Base-by-base conservation (phyloP, 2,888 invertebrate species). In the Macropis europaea region DNA sequence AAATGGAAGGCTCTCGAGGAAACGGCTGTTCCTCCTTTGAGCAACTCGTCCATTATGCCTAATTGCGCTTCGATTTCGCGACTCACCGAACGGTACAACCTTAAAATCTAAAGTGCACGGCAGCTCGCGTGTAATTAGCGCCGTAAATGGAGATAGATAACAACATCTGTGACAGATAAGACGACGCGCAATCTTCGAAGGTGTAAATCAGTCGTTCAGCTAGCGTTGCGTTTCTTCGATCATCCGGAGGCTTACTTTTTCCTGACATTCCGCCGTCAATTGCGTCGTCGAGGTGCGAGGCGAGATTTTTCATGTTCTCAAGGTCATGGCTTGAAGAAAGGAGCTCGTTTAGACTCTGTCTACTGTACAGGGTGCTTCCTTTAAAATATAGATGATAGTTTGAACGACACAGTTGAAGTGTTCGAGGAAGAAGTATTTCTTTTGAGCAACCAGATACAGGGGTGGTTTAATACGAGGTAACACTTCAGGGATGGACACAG, bases 21-120 rank as follows among this genome's bases (percentile, higher is more conserved):
- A 56, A 28, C 1, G 15, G 9, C 32, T n/a, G n/a, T 42, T 32
- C 19, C 48, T 30, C 19, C 13, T 11, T 7, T 11, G 9, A 26
- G 5, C 32, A 11, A n/a, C n/a, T 15, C n/a, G 17, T 32, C 54
- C 54, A 56, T 57, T 50, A 57, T 24, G 40, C 30, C 32, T 56
- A 69, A 69, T 64, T 64, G 47, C 50, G 34, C 34, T 36, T 43
- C 66, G 50, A 66, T 61, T 61, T 52, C 30, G 40, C 59, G 59
- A 64, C 30, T 38, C 26, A 9, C 6, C 11, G 22, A 47, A 13
- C 19, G 59, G 38, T 48, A 47, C 26, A 48, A 40, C 59, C 34
- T 48, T 19, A 22, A 48, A 59, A 36, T n/a, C 47, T 47, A 48
- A 59, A 52, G 61, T 53, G 52, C 52, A 52, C 52, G 52, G 34